Conservation (phyloP, 2,888 invertebrate species). For the Lysandra coridon region DNA sequence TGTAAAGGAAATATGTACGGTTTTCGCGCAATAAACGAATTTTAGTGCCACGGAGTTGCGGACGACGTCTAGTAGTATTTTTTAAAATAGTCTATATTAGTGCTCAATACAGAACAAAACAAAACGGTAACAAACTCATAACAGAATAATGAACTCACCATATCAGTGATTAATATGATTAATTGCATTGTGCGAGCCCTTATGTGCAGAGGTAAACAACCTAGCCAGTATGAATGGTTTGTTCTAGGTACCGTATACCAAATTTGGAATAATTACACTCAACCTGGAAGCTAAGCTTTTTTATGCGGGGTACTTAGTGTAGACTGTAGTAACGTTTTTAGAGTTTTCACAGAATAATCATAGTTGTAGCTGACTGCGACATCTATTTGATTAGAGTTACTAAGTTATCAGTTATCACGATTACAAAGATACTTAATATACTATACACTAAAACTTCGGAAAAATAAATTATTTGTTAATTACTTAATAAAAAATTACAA, state of each 20-base stretch:
- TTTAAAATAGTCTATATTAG: too few relatives aligned
- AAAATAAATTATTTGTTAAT: too few relatives aligned
- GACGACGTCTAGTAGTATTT: too few relatives aligned
- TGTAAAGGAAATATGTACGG: too few relatives aligned
- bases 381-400: too few relatives aligned
- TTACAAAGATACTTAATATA: too few relatives aligned
- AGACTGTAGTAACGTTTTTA: constrained; percentile 11
- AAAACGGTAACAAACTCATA: not conserved
- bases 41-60: too few relatives aligned
- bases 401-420: too few relatives aligned
- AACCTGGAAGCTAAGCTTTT: constrained; percentile 13
- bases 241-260: constrained; percentile 28
- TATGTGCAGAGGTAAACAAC: constrained; percentile 24
- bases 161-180: constrained; percentile 12
- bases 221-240: constrained; percentile 25
- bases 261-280: constrained; percentile 29
- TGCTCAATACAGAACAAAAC: too few relatives aligned
- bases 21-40: too few relatives aligned
- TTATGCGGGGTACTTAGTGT: not conserved
- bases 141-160: not conserved
- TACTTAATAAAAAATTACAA: too few relatives aligned
- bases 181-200: constrained; percentile 12
- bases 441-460: too few relatives aligned
- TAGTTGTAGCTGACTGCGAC: not conserved
- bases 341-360: not conserved